phyloP scores from a whole-genome alignment of 2,797 vertebrate species.

The Sylvilagus floridanus region DNA sequence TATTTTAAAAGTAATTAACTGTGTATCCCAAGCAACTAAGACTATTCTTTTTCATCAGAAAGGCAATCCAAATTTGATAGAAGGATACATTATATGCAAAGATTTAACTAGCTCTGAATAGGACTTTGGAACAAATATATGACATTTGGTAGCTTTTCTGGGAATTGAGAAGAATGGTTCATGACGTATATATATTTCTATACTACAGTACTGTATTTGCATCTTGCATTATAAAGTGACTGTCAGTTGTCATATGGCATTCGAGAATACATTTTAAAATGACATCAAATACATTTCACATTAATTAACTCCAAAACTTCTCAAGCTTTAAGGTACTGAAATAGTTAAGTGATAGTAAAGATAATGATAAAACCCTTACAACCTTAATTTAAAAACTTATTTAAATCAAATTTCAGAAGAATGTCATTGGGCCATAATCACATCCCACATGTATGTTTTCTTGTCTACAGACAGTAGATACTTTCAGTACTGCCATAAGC shows the following conservation, averaged over 20 bases:
- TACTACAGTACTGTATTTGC: neutral
- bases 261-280: slow-evolving; percentile 22
- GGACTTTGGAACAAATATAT: neutral
- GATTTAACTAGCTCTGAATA: neutral
- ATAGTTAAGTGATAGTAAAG: slow-evolving; percentile 12
- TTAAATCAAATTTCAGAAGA: slow-evolving; percentile 14
- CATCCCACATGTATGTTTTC: neutral
- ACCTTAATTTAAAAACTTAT: neutral
- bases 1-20: slow-evolving; percentile 8
- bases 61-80: neutral
- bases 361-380: neutral
- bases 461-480: neutral
- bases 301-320: neutral
- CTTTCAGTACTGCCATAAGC: neutral
- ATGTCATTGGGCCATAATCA: neutral
- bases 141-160: neutral
- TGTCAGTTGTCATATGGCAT: neutral
- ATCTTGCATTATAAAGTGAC: neutral
- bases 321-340: neutral
- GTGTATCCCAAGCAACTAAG: neutral
- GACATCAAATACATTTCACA: neutral
- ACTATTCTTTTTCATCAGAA: neutral
- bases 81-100: neutral
- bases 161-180: slow-evolving; percentile 1
- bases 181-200: slow-evolving; percentile 17